These are phyloP conservation scores for Typhlichthys subterraneus DNA, from an alignment of 2,797 vertebrate species.

Conservation along the genomic window DNA sequence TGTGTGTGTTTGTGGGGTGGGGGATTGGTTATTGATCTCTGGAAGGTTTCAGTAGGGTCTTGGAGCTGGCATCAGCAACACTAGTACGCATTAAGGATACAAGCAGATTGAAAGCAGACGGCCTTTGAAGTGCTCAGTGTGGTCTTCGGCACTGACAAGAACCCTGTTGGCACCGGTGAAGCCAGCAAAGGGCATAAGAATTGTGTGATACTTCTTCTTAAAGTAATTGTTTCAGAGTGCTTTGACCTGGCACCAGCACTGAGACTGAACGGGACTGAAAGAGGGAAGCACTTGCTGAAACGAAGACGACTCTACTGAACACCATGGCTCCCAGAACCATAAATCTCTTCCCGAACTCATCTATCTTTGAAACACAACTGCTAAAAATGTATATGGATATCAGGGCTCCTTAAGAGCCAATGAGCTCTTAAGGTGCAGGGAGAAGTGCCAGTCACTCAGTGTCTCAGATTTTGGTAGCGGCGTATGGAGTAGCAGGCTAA, in stretches of 20 bases:
- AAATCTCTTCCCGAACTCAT: too few relatives aligned
- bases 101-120: constrained; percentile 17
- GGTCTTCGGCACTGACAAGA: constrained; percentile 48
- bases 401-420: too few relatives aligned
- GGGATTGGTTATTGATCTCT: too few relatives aligned
- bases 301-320: constrained; percentile 34
- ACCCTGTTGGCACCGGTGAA: constrained; percentile 42
- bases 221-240: constrained; percentile 54
- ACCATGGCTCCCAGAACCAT: too few relatives aligned
- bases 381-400: too few relatives aligned
- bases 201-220: constrained; percentile 50
- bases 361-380: too few relatives aligned
- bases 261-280: constrained; percentile 38
- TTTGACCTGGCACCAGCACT: constrained; percentile 43
- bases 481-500: too few relatives aligned
- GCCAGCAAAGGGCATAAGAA: constrained; percentile 43
- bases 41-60: too few relatives aligned
- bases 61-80: not conserved
- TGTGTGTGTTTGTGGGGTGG: too few relatives aligned
- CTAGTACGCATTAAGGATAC: not conserved
- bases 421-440: too few relatives aligned
- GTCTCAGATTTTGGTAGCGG: too few relatives aligned
- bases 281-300: constrained; percentile 2
- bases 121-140: constrained; percentile 48
- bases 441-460: too few relatives aligned